Percentiles rank a stretch among this genome's conserved stretches.
These are phyloP conservation scores for Exaiptasia diaphana DNA, from an alignment of 64 coral and sea anemone genomes.

Conservation along the genomic window DNA sequence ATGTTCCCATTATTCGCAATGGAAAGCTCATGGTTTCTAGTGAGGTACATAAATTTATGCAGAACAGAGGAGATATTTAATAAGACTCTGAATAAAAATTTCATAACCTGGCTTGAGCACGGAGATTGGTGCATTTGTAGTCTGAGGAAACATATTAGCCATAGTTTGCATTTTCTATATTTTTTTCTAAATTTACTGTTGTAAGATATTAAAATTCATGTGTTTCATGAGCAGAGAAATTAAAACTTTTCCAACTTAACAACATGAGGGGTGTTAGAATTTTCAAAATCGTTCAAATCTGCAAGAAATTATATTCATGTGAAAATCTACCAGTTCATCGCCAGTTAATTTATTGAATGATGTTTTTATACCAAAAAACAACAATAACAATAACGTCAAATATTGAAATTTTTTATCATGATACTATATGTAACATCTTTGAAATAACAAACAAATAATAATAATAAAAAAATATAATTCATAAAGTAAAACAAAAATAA, in stretches of 20 bases:
- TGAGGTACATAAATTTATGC: constrained; percentile 13
- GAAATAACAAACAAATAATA: too few relatives aligned
- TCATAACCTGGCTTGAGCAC: not conserved
- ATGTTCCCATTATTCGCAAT: constrained; percentile 63
- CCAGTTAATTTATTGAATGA: too few relatives aligned
- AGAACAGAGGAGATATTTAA: not conserved
- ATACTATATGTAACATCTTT: too few relatives aligned
- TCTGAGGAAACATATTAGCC: not conserved
- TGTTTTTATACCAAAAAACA: too few relatives aligned
- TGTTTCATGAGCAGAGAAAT: too few relatives aligned
- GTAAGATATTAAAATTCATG: not conserved
- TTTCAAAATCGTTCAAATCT: too few relatives aligned
- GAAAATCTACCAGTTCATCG: too few relatives aligned
- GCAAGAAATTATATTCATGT: too few relatives aligned
- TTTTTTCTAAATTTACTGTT: not conserved
- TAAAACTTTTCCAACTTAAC: too few relatives aligned
- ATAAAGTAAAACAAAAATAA: not conserved
- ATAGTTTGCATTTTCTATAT: not conserved
- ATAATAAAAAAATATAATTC: not conserved
- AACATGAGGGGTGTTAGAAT: too few relatives aligned
- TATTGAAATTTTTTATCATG: too few relatives aligned
- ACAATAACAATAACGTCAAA: too few relatives aligned
- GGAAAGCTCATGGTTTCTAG: constrained; percentile 62
- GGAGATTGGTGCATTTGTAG: not conserved
- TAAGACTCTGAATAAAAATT: not conserved